A percentile compares a stretch with the other conserved stretches of the same genome.
Conservation (phyloP, 2,797 vertebrate species). For the Trachops cirrhosus region DNA sequence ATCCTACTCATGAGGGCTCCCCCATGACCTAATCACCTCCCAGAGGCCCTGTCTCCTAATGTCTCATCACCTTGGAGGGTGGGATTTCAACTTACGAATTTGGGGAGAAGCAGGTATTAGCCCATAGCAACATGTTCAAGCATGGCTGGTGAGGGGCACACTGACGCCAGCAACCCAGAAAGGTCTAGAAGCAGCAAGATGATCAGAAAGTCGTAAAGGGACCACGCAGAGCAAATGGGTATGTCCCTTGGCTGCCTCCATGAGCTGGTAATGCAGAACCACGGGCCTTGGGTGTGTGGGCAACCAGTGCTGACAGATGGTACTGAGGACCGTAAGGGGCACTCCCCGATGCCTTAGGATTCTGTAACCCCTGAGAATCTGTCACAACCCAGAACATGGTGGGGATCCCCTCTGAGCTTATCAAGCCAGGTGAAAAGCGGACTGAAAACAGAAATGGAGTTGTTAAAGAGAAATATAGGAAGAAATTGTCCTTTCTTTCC, state of each 20-base stretch:
- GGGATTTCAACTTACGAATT: background rate
- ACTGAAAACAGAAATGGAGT: conserved; percentile 1
- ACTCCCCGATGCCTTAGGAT: background rate
- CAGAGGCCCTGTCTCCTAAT: background rate
- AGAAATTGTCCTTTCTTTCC: background rate
- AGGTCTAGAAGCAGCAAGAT: background rate
- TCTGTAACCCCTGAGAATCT: background rate
- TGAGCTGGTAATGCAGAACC: background rate
- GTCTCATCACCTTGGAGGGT: background rate
- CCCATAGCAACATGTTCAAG: background rate
- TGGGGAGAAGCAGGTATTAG: background rate
- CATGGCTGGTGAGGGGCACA: background rate
- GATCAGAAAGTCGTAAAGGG: background rate
- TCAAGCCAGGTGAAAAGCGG: conserved; percentile 2
- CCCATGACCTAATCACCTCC: background rate
- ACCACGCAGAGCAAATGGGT: background rate
- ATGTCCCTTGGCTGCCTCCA: background rate
- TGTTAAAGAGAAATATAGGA: background rate
- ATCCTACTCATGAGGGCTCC: background rate
- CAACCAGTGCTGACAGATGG: background rate
- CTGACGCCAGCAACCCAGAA: background rate
- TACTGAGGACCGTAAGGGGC: background rate
- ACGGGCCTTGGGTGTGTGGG: background rate
- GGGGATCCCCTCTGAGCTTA: background rate
- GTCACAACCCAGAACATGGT: background rate